phyloP scores from a whole-genome alignment of 2,113 vertebrate genomes.

The Redunca redunca region DNA sequence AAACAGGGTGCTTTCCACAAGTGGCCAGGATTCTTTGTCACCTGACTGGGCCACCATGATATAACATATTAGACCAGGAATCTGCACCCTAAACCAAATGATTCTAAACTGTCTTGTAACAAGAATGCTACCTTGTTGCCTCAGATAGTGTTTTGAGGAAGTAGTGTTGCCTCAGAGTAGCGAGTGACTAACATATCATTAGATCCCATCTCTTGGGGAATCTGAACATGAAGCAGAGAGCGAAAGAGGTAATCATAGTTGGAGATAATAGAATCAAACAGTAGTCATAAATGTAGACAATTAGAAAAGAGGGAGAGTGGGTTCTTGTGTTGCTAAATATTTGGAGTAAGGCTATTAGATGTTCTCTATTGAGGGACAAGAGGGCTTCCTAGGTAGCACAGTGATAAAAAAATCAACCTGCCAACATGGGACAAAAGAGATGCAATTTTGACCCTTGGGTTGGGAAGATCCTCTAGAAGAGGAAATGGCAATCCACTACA shows the following conservation, averaged over 20 bases:
- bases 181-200: neutral
- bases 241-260: neutral
- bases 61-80: neutral
- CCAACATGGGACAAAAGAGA: neutral
- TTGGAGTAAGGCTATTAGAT: neutral
- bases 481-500: neutral
- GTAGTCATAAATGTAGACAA: neutral
- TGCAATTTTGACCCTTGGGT: neutral
- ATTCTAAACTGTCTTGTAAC: neutral
- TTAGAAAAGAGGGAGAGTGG: neutral
- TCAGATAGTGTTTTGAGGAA: neutral
- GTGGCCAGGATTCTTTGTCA: neutral
- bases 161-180: neutral
- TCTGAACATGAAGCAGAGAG: neutral
- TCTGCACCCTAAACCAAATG: neutral
- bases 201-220: neutral
- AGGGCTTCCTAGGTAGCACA: neutral
- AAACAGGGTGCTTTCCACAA: neutral
- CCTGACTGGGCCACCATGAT: too few species aligned
- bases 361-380: neutral
- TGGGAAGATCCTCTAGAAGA: neutral
- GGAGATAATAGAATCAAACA: neutral
- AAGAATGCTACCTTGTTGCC: neutral
- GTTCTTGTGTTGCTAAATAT: fast-evolving
- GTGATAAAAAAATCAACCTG: neutral